phyloP scores from a whole-genome alignment of 2,113 vertebrate genomes.

The Phycodurus eques region DNA sequence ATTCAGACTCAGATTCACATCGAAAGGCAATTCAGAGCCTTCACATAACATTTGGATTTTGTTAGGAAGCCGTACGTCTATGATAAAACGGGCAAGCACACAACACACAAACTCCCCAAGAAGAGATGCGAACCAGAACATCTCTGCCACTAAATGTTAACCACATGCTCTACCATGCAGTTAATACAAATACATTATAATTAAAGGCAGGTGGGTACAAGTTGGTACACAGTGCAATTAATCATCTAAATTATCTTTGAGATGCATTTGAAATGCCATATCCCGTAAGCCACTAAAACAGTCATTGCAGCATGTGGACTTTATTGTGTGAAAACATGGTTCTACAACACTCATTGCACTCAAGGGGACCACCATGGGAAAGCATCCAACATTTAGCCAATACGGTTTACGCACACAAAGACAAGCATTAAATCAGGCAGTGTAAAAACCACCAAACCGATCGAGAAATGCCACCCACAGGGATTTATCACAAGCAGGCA shows the following conservation, averaged over 20 bases:
- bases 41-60: neutral
- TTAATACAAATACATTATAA: neutral
- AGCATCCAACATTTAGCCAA: slow-evolving; percentile 43
- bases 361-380: slow-evolving; percentile 34
- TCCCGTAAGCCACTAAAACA: neutral
- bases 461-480: neutral
- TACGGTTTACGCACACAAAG: slow-evolving; percentile 31
- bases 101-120: neutral
- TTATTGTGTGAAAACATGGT: slow-evolving; percentile 5
- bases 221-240: neutral
- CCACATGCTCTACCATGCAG: neutral
- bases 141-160: neutral
- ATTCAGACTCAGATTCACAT: neutral
- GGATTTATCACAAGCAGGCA: neutral
- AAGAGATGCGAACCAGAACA: neutral
- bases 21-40: neutral
- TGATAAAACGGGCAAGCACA: neutral
- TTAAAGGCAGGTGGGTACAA: neutral
- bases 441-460: neutral
- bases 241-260: neutral
- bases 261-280: neutral
- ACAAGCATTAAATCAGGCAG: slow-evolving; percentile 27
- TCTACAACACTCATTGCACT: slow-evolving; percentile 27
- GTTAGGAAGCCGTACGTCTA: neutral
- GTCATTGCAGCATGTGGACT: slow-evolving; percentile 2